Conservation (phyloP, 2,113 vertebrate species). For the Dryoscopus gambensis region DNA sequence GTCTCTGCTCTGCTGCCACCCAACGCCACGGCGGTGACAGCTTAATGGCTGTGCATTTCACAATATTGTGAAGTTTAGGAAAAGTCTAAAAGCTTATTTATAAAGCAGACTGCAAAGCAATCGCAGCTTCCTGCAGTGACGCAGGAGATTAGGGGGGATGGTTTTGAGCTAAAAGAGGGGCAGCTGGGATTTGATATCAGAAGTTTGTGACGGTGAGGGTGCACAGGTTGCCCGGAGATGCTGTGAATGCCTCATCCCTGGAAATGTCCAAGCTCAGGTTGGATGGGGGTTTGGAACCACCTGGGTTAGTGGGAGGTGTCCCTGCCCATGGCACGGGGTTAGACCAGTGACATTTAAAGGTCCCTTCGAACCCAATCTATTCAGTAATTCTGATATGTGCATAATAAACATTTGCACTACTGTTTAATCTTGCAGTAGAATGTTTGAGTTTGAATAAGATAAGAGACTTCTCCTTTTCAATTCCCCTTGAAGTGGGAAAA, state of each 20-base stretch:
- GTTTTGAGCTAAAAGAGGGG: background rate
- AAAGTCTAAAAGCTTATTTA: background rate
- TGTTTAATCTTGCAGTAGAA: background rate
- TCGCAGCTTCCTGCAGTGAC: background rate
- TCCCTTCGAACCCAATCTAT: background rate
- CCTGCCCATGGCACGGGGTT: background rate
- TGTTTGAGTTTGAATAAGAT: background rate
- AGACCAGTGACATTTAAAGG: background rate
- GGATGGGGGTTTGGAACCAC: background rate
- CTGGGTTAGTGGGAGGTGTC: background rate
- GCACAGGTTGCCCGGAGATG: background rate
- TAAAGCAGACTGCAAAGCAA: background rate
- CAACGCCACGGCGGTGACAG: background rate
- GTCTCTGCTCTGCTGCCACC: background rate
- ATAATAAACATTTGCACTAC: background rate
- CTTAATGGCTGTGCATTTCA: background rate
- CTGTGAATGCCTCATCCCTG: background rate
- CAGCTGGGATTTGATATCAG: background rate
- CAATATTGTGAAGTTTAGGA: constrained; percentile 15
- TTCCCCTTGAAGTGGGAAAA: background rate
- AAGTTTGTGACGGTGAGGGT: background rate
- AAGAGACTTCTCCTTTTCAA: background rate
- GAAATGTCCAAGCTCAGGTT: background rate
- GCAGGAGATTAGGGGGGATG: background rate
- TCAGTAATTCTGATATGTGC: background rate